phyloP scores from a whole-genome alignment of 1,140 invertebrate species.

The Platorchestia sp. region DNA sequence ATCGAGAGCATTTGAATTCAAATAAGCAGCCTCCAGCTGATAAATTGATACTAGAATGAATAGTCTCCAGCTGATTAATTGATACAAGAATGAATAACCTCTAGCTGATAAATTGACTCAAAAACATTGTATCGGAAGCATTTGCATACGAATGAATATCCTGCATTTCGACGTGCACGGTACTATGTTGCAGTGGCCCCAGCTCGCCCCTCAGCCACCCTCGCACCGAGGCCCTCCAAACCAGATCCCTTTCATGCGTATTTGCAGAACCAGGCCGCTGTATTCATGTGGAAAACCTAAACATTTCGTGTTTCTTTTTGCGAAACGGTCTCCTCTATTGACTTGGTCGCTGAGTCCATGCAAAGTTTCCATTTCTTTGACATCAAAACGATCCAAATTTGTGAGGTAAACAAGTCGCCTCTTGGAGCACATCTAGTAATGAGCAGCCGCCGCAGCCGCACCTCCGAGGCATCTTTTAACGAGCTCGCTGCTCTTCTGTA shows the following conservation, averaged over 20 bases:
- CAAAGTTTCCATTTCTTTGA: constrained; percentile 20
- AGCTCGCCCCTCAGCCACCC: neutral
- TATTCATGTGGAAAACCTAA: constrained; percentile 32
- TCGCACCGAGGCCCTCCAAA: neutral
- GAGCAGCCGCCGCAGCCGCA: neutral
- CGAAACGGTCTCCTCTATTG: constrained; percentile 5
- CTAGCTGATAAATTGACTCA: too few species aligned
- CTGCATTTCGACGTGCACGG: neutral
- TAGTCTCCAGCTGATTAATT: too few species aligned
- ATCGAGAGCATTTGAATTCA: too few species aligned
- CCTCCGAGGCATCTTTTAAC: constrained; percentile 26
- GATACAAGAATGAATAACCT: too few species aligned
- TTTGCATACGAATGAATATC: neutral
- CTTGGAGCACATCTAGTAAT: constrained; percentile 5
- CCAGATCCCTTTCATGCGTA: neutral
- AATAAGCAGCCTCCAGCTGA: too few species aligned
- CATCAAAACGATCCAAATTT: constrained; percentile 45
- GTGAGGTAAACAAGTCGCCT: neutral
- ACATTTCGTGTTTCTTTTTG: constrained; percentile 26
- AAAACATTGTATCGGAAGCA: too few species aligned
- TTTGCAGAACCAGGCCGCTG: neutral
- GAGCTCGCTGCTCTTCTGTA: neutral
- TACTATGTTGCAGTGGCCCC: neutral
- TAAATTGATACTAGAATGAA: too few species aligned
- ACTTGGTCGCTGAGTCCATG: neutral